These are phyloP conservation scores for Siderastrea radians DNA, from an alignment of 92 coral and sea anemone species.

Conservation along the genomic window DNA sequence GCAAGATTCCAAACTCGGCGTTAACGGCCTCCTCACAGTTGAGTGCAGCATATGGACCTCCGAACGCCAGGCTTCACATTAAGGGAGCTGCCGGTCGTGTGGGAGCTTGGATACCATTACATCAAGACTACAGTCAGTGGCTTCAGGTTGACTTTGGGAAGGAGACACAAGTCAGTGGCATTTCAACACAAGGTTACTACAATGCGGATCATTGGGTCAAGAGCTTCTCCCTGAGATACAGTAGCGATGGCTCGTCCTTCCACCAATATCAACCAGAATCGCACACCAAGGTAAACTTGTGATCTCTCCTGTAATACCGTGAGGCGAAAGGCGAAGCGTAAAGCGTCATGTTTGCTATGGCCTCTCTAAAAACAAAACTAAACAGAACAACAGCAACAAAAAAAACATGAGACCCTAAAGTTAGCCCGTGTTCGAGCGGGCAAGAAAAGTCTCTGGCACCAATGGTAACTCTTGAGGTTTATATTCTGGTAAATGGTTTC, in stretches of 20 bases:
- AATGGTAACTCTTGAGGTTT: too few species aligned
- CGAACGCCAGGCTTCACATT: slow-evolving; percentile 14
- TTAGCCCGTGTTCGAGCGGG: too few species aligned
- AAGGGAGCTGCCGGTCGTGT: neutral
- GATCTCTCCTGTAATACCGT: neutral
- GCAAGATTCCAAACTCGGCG: neutral
- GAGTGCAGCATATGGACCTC: neutral
- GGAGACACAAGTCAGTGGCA: neutral
- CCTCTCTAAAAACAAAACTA: too few species aligned
- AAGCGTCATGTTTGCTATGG: too few species aligned
- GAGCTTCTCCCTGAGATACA: neutral
- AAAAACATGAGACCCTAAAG: too few species aligned
- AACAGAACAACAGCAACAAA: too few species aligned
- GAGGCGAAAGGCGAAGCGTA: too few species aligned
- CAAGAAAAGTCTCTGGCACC: too few species aligned
- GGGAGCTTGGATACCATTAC: slow-evolving; percentile 18
- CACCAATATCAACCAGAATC: neutral
- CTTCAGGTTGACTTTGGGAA: slow-evolving; percentile 17
- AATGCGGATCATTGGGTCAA: neutral
- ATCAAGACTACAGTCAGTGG: slow-evolving; percentile 17
- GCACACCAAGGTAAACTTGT: neutral
- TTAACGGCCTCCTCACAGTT: slow-evolving; percentile 13
- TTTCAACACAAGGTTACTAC: slow-evolving; percentile 6
- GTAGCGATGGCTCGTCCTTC: neutral
- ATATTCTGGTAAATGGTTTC: too few species aligned